Evolutionary conservation across 2,113 vertebrate genomes (phyloP), one percentile per base, ranked within the genome.

Genomic region (Hippocampus barbouri): DNA sequence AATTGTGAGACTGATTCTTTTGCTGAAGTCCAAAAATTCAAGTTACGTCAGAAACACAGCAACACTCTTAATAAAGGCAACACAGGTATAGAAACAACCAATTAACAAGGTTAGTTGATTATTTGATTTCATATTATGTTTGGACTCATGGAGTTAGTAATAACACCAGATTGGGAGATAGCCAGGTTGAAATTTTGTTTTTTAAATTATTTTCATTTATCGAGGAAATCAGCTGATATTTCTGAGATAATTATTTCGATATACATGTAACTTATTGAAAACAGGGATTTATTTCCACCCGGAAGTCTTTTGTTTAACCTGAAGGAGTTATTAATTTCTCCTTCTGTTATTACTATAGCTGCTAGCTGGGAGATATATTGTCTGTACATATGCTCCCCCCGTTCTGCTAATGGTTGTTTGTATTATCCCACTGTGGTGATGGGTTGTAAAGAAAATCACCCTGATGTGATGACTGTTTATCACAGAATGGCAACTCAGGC

Each of bases 351-450:
- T 20, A 41, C 59, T 51, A 62, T 40, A 64, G 61, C 68, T 59
- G 20, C 69, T 74, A 15, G 59, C 59, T 65, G 61, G 21, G 38
- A 72, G 27, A 67, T 70, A 34, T 70, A 69, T 47, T 68, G 65
- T 45, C 56, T 70, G 66, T 73, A 75, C 72, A 70, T 66, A 49
- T 66, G 61, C 74, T 71, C 72, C 51, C 59, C n/a, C 34, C 45
- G 40, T 56, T 43, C 14, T 76, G 25, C 23, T 59, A 61, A 72
- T n/a, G 30, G 73, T 21, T 72, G 60, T 68, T 73, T 64, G 69
- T 47, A 67, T 60, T 73, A 71, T 51, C 68, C 73, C 43, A 71
- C 67, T 70, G 73, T 74, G 77, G 72, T 78, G 56, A 77, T 71
- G 56, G 47, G 20, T 27, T 76, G 59, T 64, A 57, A 66, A 59